Base-by-base conservation (phyloP, 2,888 invertebrate genomes). In the Gastracanthus pulcherrimus region DNA sequence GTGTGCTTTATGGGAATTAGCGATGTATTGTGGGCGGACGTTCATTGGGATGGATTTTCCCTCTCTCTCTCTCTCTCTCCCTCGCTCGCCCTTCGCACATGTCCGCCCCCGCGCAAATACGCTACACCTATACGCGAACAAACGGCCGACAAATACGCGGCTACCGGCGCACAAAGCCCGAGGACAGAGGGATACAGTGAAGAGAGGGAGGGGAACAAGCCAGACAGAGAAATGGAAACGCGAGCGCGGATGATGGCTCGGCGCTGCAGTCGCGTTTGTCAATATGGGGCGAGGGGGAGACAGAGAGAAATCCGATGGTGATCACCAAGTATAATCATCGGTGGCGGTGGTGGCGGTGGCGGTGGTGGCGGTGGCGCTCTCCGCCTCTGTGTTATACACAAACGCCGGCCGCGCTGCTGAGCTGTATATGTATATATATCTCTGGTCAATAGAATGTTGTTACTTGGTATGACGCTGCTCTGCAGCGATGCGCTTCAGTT, bases 1-100 rank as follows among this genome's bases (percentile, higher is more conserved):
- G 38, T 55, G 86, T 87, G 90, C 89, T 91, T 91, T 90, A 90
- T 91, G 87, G 90, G 89, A 91, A 90, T 91, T 90, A 90, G 89
- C 89, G 88, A 89, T 87, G 89, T 86, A 91, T 91, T 90, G 90
- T 90, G 89, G 90, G 89, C 86, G 87, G 88, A 88, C 86, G 86
- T 60, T 70, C 70, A 84, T 87, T 89, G 89, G 89, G 88, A 88
- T 88, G 89, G 87, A 85, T 86, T 86, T 64, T 26, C 85, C 79
- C 78, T 86, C 88, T 88, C 88, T 86, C 85, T n/a, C n/a, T n/a
- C n/a, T n/a, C n/a, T n/a, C n/a, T n/a, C n/a, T n/a, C n/a, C n/a
- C n/a, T 86, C 86, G 13, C 66, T 34, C 19, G 34, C n/a, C n/a
- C n/a, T n/a, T n/a, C 36, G 29, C 7, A 26, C 29, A 6, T 60